Evolutionary conservation across 2,113 vertebrate species (phyloP), one percentile per base, ranked within the genome.

Genomic region (Corynorhinus townsendii): DNA sequence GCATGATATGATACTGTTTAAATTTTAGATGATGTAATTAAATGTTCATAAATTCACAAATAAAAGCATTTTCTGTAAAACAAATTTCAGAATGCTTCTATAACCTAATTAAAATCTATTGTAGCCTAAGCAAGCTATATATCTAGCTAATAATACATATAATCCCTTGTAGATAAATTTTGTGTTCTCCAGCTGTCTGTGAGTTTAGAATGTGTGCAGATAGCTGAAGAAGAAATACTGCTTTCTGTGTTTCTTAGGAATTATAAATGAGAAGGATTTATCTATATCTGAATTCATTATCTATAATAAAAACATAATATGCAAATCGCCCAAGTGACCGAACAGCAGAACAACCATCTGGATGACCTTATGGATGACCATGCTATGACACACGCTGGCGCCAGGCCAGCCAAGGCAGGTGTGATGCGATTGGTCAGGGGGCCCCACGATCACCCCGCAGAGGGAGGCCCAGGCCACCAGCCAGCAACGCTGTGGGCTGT

Each of bases 61-160:
- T 73, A 62, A 80, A 94, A 69, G 52, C 14, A 62, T 64, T 92
- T 94, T 93, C 68, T 91, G 28, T 56, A 85, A 77, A 79, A 69
- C 26, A 43, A 4, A 62, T 80, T n/a, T 95, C 11, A 73, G 35
- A 90, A 72, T 89, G 30, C 14, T 43, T 88, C 47, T 49, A 49
- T 72, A 82, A 93, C 59, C 59, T 82, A 95, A 88, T 88, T 95
- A 92, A 96, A 94, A 68, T 90, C 47, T 73, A 77, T 43, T 2
- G 4, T 5, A 59, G 62, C 16, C 24, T 77, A 66, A 73, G 5
- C 40, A 95, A 95, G 10, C 52, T 80, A 35, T 52, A 56, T 93
- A 62, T 86, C 38, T 81, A 49, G 11, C n/a, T 80, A 80, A 59
- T 91, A 81, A 73, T 38, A 40, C 33, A 4, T 49, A 43, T 79